Evolutionary conservation across 2,797 vertebrate genomes (phyloP).

Genomic region (Mareca penelope): DNA sequence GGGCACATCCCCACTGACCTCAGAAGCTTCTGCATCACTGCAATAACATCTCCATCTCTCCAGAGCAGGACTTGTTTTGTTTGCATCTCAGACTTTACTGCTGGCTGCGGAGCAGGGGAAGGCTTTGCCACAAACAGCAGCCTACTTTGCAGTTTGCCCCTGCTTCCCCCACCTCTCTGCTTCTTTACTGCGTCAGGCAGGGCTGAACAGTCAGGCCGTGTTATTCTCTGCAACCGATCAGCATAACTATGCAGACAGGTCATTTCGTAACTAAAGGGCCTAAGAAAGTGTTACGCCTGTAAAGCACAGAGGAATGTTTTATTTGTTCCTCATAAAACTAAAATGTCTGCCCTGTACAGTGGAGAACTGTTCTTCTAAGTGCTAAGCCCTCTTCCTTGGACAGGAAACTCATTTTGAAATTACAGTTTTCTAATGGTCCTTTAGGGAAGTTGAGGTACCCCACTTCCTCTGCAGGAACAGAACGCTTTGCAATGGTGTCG

Average conservation of each 20-base stretch:
- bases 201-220: conserved; percentile 19
- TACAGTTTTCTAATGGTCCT: conserved; percentile 67
- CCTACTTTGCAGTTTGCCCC: background rate
- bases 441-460: conserved; percentile 62
- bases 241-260: conserved; percentile 37
- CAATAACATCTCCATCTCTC: background rate
- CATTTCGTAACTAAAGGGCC: conserved; percentile 41
- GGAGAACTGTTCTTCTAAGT: conserved; percentile 54
- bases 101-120: background rate
- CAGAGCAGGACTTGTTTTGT: background rate
- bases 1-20: background rate
- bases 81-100: background rate
- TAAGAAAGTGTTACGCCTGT: conserved; percentile 60
- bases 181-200: background rate
- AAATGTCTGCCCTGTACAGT: conserved; percentile 50
- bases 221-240: background rate
- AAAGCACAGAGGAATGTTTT: conserved; percentile 67
- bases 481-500: background rate
- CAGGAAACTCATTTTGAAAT: conserved; percentile 68
- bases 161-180: background rate
- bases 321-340: conserved; percentile 69
- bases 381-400: conserved; percentile 59
- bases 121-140: background rate
- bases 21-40: background rate
- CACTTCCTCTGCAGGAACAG: conserved; percentile 50